Evolutionary conservation across 2,797 vertebrate genomes (phyloP), one percentile per base, ranked within the genome.

Genomic region (Oryzias sinensis): DNA sequence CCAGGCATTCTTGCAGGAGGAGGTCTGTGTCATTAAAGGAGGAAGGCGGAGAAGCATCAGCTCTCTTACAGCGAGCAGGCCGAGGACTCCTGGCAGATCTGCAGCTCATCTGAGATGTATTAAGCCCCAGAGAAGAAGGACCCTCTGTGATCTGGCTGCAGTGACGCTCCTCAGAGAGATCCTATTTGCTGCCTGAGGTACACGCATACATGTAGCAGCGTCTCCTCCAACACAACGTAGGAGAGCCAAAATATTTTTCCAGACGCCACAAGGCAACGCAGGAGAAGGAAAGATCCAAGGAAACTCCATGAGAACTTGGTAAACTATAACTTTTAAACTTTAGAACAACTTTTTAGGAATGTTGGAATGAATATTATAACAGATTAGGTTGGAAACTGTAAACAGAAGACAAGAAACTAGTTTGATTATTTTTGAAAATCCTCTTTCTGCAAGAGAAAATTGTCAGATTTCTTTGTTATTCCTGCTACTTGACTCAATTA

Each of bases 71-170:
- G 66, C 62, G 49, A 68, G 77, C 63, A 70, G 60, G 76, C 50
- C 17, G 8, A 72, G 72, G 73, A 77, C 29, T 49, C 15, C n/a
- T 55, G 79, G 66, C 86, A 80, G 77, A 64, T 65, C 58, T 58
- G 66, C 70, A 77, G 72, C 81, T 89, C 82, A 87, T 87, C 89
- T 89, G 81, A 90, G 82, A 84, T 76, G 59, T 60, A 84, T 89
- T 83, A 88, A 79, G 71, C 62, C 59, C 76, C 45, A 70, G 65
- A 86, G 81, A 84, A 85, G 76, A 86, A 77, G 16, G 54, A 71
- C 77, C 72, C 72, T 72, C 76, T 86, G 55, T 79, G 47, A 68
- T 77, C 77, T 20, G 27, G 55, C 74, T 55, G 67, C 13, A 14
- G 44, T 76, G 78, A 63, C 64, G 44, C 70, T 69, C 56, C 53